Percentiles rank a stretch among this genome's conserved stretches.
Evolutionary conservation across 2,797 vertebrate genomes (phyloP).

Genomic region (Pygocentrus nattereri): DNA sequence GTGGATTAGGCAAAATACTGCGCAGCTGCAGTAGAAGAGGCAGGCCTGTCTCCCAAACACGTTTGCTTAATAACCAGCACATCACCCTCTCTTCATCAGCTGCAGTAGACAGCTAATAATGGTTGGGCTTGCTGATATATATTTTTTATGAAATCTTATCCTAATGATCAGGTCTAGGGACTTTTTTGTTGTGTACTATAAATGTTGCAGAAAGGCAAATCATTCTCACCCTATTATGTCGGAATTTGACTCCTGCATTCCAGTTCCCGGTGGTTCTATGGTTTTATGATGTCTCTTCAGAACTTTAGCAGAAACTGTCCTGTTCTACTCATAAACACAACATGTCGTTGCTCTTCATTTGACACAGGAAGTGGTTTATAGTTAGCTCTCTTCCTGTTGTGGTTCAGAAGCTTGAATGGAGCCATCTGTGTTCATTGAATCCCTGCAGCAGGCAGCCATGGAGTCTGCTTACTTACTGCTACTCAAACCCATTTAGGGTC

Average conservation of each 20-base stretch:
- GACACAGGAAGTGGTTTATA: constrained; percentile 73
- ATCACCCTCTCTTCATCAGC: neutral
- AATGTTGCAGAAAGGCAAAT: neutral
- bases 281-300: constrained; percentile 24
- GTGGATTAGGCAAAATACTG: constrained; percentile 17
- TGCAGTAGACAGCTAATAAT: neutral
- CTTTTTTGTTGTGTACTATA: neutral
- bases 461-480: constrained; percentile 3
- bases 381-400: constrained; percentile 75
- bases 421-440: constrained; percentile 52
- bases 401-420: constrained; percentile 64
- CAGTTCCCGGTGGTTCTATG: neutral
- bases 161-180: neutral
- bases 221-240: neutral
- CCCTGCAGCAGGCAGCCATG: constrained; percentile 24
- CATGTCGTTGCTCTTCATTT: constrained; percentile 59
- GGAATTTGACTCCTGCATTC: constrained; percentile 14
- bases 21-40: neutral
- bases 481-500: constrained; percentile 12
- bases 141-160: neutral
- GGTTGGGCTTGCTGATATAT: neutral
- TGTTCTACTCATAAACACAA: constrained; percentile 54
- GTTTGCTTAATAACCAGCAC: neutral
- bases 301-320: constrained; percentile 49
- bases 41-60: neutral